Evolutionary conservation across 2,797 vertebrate genomes (phyloP), one percentile per base, ranked within the genome.

Genomic region (Muscicapa comitata): DNA sequence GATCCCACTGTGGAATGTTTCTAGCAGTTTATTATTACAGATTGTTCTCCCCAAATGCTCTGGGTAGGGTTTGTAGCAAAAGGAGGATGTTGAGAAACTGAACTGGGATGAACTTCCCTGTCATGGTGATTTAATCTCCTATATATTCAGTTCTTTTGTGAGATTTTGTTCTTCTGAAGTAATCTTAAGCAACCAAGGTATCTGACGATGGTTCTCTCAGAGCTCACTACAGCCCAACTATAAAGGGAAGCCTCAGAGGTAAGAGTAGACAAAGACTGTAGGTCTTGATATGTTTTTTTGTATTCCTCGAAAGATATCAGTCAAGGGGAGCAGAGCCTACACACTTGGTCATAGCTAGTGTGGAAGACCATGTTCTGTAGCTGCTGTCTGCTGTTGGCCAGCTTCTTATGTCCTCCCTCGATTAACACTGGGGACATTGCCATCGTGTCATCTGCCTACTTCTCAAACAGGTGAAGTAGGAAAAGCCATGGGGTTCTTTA

Each of bases 1-100:
- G 83, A 80, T 96, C 81, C 89, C 92, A 86, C 86, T 82, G 73
- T 89, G 94, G 89, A 94, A 79, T 87, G 78, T 82, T 94, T 95
- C 75, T 87, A 81, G 70, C 73, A 80, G 90, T 82, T 96, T 95
- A 47, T 96, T 95, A 86, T 96, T 95, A 93, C 76, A 65, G 67
- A 86, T 85, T 87, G 59, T 91, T 94, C 85, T 93, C 67, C 70
- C 48, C 63, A 88, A 21, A 82, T 19, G 14, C 63, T 76, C 67
- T 4, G n/a, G 31, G 40, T 91, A 94, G 35, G 63, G 57, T 65
- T 90, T 91, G 61, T 72, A 88, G 71, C 72, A 85, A 90, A 85
- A 95, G 80, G 71, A 94, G 55, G 35, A 85, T 88, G 38, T 71
- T 94, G 77, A 59, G 47, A 81, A 93, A 65, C 43, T 13, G 55